Evolutionary conservation across 2,888 invertebrate species (phyloP).

Genomic region (Mythimna vitellina): DNA sequence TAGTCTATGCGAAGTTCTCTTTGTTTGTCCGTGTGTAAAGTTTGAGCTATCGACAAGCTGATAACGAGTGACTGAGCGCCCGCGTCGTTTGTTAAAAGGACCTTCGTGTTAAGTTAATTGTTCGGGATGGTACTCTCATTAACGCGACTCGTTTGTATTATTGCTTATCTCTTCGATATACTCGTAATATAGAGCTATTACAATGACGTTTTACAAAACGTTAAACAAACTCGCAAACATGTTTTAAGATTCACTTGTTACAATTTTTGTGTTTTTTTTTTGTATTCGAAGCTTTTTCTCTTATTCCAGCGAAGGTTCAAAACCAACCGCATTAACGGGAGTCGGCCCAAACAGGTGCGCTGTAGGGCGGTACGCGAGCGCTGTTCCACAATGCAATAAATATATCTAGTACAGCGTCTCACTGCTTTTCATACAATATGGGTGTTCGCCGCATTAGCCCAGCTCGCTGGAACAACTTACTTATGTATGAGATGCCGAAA

Average conservation of each 20-base stretch:
- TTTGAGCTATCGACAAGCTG: slow-evolving; percentile 86
- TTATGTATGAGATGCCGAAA: slow-evolving; percentile 75
- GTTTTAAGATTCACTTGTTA: not conserved
- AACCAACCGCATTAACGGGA: slow-evolving; percentile 59
- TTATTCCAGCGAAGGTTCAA: not conserved
- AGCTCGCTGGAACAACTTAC: slow-evolving; percentile 76
- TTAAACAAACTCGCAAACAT: not conserved
- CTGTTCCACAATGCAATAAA: slow-evolving; percentile 75
- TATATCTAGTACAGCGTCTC: slow-evolving; percentile 70
- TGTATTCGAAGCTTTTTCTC: not conserved
- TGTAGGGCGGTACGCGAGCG: slow-evolving; percentile 57
- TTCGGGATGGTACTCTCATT: slow-evolving; percentile 64
- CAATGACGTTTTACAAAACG: no score
- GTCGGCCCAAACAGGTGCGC: slow-evolving; percentile 61
- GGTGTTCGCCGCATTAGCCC: slow-evolving; percentile 79
- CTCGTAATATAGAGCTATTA: not conserved
- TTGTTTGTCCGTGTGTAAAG: slow-evolving; percentile 84
- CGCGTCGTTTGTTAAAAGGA: slow-evolving; percentile 79
- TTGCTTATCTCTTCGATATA: not conserved
- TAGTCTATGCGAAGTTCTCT: slow-evolving; percentile 83
- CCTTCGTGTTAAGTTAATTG: slow-evolving; percentile 75
- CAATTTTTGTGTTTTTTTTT: not conserved
- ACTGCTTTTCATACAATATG: slow-evolving; percentile 78
- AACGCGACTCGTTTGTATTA: slow-evolving; percentile 15
- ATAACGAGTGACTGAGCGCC: slow-evolving; percentile 78